Evolutionary conservation across 2,888 invertebrate species (phyloP).

Genomic region (Drosophila borealis): DNA sequence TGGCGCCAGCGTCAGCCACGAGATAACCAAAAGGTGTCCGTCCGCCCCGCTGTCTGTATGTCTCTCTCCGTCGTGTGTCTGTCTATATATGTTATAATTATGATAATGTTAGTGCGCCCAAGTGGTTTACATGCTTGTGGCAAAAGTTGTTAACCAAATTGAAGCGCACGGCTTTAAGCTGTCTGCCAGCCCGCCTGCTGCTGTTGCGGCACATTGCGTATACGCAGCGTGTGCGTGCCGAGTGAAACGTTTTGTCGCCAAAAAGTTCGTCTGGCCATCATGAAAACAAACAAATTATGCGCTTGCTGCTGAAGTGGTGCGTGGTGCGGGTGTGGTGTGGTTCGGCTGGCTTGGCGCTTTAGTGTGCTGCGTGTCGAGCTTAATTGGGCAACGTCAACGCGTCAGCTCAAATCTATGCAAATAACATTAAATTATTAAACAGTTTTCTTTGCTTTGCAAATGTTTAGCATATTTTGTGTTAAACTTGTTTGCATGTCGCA

Average conservation of each 20-base stretch:
- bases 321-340: conserved; percentile 3
- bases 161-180: conserved; percentile 41
- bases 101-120: conserved; percentile 78
- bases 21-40: conserved; percentile 62
- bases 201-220: conserved; percentile 42
- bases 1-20: conserved; percentile 51
- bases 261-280: conserved; percentile 46
- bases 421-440: conserved; percentile 76
- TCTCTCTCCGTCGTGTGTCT: conserved; percentile 12
- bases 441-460: conserved; percentile 60
- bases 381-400: conserved; percentile 72
- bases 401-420: conserved; percentile 70
- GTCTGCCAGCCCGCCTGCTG: neutral
- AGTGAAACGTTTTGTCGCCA: conserved; percentile 57
- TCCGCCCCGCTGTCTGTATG: conserved; percentile 5
- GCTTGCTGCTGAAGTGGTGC: conserved; percentile 40
- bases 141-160: conserved; percentile 47
- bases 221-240: conserved; percentile 52
- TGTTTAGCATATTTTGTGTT: conserved; percentile 74
- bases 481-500: conserved; percentile 80
- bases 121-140: conserved; percentile 67
- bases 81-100: conserved; percentile 65
- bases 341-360: conserved; percentile 23
- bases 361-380: conserved; percentile 64
- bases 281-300: conserved; percentile 56